These are phyloP conservation scores for Sesia apiformis DNA, from an alignment of 2,888 invertebrate species.

Conservation along the genomic window DNA sequence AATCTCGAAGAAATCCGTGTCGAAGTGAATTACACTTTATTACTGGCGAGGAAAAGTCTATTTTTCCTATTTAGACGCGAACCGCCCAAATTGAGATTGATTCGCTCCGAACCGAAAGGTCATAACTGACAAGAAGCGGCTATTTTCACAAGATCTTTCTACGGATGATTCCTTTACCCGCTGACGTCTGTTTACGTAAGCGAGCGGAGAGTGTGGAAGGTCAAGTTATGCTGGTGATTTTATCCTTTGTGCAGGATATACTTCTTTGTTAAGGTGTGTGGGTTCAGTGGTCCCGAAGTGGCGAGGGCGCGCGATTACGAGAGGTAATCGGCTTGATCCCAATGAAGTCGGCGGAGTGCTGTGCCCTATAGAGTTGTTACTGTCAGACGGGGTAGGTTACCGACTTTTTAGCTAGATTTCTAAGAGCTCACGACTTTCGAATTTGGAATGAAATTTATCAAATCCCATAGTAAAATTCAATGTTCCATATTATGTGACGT, in stretches of 20 bases:
- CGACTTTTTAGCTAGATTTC: too few species aligned
- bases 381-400: too few species aligned
- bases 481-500: too few species aligned
- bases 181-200: slow-evolving; percentile 14
- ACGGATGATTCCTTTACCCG: slow-evolving; percentile 32
- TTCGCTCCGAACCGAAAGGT: slow-evolving; percentile 54
- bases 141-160: slow-evolving; percentile 19
- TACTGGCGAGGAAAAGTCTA: slow-evolving; percentile 25
- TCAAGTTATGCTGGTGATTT: slow-evolving; percentile 26
- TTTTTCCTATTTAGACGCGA: slow-evolving; percentile 29
- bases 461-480: too few species aligned
- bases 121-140: slow-evolving; percentile 29
- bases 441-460: too few species aligned
- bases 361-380: slow-evolving; percentile 23
- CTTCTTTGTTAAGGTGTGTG: slow-evolving; percentile 24
- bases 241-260: slow-evolving; percentile 27
- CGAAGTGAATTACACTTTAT: slow-evolving; percentile 47
- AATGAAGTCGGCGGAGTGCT: slow-evolving; percentile 59
- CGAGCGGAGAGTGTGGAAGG: slow-evolving; percentile 21
- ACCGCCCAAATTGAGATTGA: slow-evolving; percentile 60
- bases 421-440: too few species aligned
- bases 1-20: slow-evolving; percentile 30
- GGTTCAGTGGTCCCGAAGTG: slow-evolving; percentile 39
- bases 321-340: slow-evolving; percentile 67
- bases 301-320: slow-evolving; percentile 59